phyloP scores from a whole-genome alignment of 2,888 invertebrate genomes.

The Apodemia duryi region DNA sequence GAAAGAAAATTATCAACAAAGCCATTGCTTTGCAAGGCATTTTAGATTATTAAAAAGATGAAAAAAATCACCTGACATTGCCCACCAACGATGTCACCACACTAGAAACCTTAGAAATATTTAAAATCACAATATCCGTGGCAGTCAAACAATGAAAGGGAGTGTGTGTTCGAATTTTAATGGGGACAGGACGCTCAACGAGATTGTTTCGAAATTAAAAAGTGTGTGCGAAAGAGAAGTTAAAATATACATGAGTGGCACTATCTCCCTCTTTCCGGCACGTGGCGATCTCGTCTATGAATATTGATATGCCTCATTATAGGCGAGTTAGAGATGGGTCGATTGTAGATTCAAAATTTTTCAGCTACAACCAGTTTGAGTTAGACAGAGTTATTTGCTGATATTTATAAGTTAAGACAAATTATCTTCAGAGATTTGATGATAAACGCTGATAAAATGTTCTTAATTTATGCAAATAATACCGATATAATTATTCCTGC shows the following conservation, averaged over 20 bases:
- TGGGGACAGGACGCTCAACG: constrained; percentile 40
- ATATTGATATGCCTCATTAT: constrained; percentile 47
- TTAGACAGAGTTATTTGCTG: too few relatives aligned
- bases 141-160: constrained; percentile 43
- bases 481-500: too few relatives aligned
- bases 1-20: neutral
- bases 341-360: constrained; percentile 22
- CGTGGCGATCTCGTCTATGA: constrained; percentile 45
- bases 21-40: neutral
- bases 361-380: constrained; percentile 1
- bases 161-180: constrained; percentile 45
- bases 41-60: constrained; percentile 9
- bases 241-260: constrained; percentile 29
- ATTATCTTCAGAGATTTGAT: too few relatives aligned
- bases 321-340: constrained; percentile 29
- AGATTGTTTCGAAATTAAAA: constrained; percentile 48
- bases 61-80: constrained; percentile 24
- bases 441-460: too few relatives aligned
- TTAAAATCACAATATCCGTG: constrained; percentile 45
- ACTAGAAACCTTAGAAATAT: constrained; percentile 34
- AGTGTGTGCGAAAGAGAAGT: constrained; percentile 35
- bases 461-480: too few relatives aligned
- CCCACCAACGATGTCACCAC: constrained; percentile 39
- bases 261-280: constrained; percentile 40
- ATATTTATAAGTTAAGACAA: too few relatives aligned